Conservation (phyloP, 2,797 vertebrate genomes). For the Momotus momota region DNA sequence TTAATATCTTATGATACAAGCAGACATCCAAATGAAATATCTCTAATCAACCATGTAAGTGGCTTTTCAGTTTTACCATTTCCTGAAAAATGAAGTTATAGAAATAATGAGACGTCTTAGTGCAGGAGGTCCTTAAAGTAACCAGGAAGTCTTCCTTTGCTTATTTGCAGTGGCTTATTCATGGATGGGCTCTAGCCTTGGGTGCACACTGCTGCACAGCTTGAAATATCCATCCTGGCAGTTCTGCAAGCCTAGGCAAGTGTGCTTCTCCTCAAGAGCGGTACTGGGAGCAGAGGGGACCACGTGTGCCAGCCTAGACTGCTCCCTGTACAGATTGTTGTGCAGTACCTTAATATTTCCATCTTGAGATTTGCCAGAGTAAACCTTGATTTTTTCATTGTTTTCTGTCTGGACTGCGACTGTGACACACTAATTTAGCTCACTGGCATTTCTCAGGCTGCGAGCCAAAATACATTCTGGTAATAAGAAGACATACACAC, state of each 20-base stretch:
- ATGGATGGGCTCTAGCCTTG: background rate
- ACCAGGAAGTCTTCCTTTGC: background rate
- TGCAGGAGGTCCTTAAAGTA: constrained; percentile 10
- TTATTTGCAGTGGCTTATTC: background rate
- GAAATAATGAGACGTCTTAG: background rate
- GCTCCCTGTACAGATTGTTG: background rate
- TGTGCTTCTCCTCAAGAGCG: background rate
- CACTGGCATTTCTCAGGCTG: background rate
- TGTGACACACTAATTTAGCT: background rate
- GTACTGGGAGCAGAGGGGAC: background rate
- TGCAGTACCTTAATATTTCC: background rate
- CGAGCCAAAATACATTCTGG: background rate
- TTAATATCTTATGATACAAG: background rate
- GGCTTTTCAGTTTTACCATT: constrained; percentile 26
- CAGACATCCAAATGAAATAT: background rate
- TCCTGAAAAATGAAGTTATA: constrained; percentile 10
- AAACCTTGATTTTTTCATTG: background rate
- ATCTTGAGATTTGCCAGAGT: background rate
- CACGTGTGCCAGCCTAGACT: background rate
- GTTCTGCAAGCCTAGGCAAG: background rate
- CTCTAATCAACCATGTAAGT: constrained; percentile 25
- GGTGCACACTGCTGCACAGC: background rate
- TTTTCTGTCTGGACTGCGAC: background rate
- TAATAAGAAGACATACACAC: background rate
- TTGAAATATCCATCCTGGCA: background rate